These are phyloP conservation scores for Orchesellides sinensis DNA, from an alignment of 2,888 invertebrate species.

Conservation along the genomic window DNA sequence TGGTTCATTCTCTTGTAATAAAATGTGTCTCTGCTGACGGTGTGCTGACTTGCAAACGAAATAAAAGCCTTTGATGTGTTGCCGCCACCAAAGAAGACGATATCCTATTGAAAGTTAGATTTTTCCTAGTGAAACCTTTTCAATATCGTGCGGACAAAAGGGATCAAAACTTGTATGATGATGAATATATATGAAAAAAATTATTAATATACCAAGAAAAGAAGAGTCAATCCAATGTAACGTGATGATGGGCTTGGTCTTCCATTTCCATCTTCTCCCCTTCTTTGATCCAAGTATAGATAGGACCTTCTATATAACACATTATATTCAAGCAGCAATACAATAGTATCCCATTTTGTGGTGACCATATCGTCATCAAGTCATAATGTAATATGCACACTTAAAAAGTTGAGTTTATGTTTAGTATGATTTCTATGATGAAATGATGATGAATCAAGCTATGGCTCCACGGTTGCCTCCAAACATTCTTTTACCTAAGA, in stretches of 20 bases:
- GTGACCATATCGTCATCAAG: not conserved
- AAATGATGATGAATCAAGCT: slow-evolving; percentile 46
- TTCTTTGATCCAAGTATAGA: no score
- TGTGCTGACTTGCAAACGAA: slow-evolving; percentile 52
- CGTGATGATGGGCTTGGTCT: slow-evolving; percentile 55
- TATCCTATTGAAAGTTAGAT: slow-evolving; percentile 29
- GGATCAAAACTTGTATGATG: slow-evolving; percentile 38
- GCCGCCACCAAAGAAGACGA: slow-evolving; percentile 67
- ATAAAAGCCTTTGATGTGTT: slow-evolving; percentile 70
- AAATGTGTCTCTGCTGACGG: slow-evolving; percentile 52
- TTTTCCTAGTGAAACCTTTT: slow-evolving; percentile 69
- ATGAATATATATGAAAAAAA: slow-evolving; percentile 5
- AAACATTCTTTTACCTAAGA: no score
- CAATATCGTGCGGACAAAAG: slow-evolving; percentile 59
- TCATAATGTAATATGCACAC: slow-evolving; percentile 22
- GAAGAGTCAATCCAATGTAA: slow-evolving; percentile 48
- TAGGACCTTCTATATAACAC: no score
- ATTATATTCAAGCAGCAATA: no score
- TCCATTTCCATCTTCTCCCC: slow-evolving; percentile 30
- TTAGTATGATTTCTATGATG: slow-evolving; percentile 14
- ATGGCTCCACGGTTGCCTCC: slow-evolving; percentile 47
- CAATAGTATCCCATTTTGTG: not conserved
- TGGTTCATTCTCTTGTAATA: not conserved
- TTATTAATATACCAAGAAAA: no score
- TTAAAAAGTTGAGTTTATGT: slow-evolving; percentile 24